These are phyloP conservation scores for Neodiprion fabricii DNA, from an alignment of 1,140 invertebrate species.

Conservation along the genomic window DNA sequence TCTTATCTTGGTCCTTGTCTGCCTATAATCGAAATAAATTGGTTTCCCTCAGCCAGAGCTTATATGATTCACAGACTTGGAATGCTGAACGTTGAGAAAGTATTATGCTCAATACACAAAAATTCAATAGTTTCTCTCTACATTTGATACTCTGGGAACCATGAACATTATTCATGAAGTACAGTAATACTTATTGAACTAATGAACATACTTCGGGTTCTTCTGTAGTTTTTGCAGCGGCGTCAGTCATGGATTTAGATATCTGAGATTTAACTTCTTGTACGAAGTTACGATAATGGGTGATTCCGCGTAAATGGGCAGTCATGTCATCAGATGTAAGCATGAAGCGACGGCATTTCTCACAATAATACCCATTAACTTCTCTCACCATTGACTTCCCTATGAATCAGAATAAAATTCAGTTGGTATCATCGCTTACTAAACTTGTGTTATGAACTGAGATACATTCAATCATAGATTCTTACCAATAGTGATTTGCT, in stretches of 20 bases:
- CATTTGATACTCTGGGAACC: no score
- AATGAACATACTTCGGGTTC: conserved; percentile 11
- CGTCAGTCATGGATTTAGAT: conserved; percentile 37
- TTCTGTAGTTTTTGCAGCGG: conserved; percentile 9
- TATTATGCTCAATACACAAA: background rate
- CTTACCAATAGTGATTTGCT: conserved; percentile 49
- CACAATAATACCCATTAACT: conserved; percentile 54
- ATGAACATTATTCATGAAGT: no score
- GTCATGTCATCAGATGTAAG: conserved; percentile 53
- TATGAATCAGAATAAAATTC: conserved; percentile 21
- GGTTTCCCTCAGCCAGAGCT: no score
- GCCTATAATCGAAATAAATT: background rate
- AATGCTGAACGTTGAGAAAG: background rate
- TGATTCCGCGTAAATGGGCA: conserved; percentile 53
- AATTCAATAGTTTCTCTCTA: no score
- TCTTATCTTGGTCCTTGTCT: conserved; percentile 23
- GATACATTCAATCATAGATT: background rate
- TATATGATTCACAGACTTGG: background rate
- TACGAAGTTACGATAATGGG: conserved; percentile 56
- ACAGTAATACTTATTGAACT: no score
- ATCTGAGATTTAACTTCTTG: conserved; percentile 52
- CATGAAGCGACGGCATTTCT: conserved; percentile 59
- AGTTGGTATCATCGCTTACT: background rate
- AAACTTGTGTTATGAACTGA: background rate
- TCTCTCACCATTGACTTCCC: conserved; percentile 57